Base-by-base conservation (phyloP, 2,888 invertebrate genomes). In the Lithosia quadra region DNA sequence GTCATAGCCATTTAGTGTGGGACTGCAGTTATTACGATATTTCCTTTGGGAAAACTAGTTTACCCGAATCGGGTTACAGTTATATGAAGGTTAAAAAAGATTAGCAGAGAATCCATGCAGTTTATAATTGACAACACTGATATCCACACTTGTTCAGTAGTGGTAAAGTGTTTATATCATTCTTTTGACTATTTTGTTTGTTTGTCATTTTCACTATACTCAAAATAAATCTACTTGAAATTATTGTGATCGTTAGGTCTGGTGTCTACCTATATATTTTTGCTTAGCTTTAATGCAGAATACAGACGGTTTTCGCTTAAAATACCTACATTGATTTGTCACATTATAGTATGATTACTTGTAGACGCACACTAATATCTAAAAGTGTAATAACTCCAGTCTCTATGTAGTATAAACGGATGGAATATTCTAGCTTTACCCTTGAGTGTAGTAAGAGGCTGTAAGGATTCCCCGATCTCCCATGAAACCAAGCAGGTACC, bases 391-490 rank as follows among this genome's bases (percentile, higher is more conserved):
- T 15, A 21, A 49, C 57, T 63, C 57, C n/a, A 18, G 28, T 3
- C 33, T 11, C 18, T 49, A n/a, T 28, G 22, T 9, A 58, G 24
- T 34, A 3, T 15, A 24, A n/a, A 59, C 36, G 18, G 24, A 63
- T 21, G 13, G 53, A 53, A 63, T 53, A 53, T 62, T 33, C 21
- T 34, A 21, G 18, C 34, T 55, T 65, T 43, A 43, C 61, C 61
- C 65, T 8, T 21, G 28, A 55, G 69, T 22, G 43, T 49, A 56
- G 57, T 69, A 55, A 55, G 43, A 57, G 39, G 36, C 61, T 34
- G 39, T 65, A 65, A 65, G 65, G 21, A 69, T 69, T 69, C 65
- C 69, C 65, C 18, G 43, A 65, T 65, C 62, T 65, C 49, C 49
- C 24, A 65, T 65, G 49, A 62, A 69, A 43, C 33, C 62, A 57